Evolutionary conservation across 2,888 invertebrate genomes (phyloP).

Genomic region (Caradrina kadenii): DNA sequence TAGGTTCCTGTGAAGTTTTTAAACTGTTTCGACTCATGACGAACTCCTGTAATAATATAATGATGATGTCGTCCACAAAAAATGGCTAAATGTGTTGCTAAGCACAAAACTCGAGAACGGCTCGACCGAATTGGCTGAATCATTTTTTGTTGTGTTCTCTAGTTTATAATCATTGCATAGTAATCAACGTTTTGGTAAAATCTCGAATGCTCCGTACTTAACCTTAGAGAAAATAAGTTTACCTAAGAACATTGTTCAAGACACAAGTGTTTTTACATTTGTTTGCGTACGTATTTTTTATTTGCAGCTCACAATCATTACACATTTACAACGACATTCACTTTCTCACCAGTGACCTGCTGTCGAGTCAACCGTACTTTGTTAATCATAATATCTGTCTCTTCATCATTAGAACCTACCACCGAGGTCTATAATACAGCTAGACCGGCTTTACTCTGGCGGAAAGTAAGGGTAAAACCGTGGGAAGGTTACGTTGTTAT

Average conservation of each 20-base stretch:
- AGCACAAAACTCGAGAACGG: too few species aligned
- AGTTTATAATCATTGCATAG: too few species aligned
- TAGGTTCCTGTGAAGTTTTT: neutral
- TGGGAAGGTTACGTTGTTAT: neutral
- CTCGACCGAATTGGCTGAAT: too few species aligned
- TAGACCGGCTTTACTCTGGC: too few species aligned
- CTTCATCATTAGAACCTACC: neutral
- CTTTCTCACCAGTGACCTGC: slow-evolving; percentile 18
- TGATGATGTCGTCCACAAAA: slow-evolving; percentile 4
- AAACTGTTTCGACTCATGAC: neutral
- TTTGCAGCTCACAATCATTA: slow-evolving; percentile 8
- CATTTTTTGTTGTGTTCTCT: too few species aligned
- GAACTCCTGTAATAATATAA: neutral
- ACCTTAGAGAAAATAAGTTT: neutral
- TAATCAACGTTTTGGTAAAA: neutral
- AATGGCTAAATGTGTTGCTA: too few species aligned
- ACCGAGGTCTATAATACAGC: neutral
- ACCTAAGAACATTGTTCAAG: neutral
- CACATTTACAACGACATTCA: slow-evolving; percentile 15
- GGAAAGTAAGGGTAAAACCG: too few species aligned
- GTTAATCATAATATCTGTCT: slow-evolving; percentile 13
- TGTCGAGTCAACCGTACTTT: slow-evolving; percentile 17
- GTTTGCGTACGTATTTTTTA: neutral
- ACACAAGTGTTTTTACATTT: neutral
- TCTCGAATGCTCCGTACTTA: neutral